Conservation (phyloP, 2,113 vertebrate species). For the Poicephalus meyeri region DNA sequence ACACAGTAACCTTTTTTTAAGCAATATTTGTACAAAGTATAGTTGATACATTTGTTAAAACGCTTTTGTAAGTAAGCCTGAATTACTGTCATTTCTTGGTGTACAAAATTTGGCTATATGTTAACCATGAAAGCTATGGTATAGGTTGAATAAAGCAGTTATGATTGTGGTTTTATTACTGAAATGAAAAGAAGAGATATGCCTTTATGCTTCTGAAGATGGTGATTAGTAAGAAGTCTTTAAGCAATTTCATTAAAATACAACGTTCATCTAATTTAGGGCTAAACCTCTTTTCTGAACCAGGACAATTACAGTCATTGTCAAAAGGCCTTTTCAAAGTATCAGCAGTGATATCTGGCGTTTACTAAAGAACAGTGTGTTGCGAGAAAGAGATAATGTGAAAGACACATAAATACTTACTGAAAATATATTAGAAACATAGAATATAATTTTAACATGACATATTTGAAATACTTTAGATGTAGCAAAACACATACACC, state of each 20-base stretch:
- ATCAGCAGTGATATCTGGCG: neutral
- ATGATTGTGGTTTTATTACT: neutral
- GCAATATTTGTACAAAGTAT: neutral
- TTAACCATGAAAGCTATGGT: neutral
- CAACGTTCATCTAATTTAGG: neutral
- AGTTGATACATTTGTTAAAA: neutral
- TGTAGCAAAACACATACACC: neutral
- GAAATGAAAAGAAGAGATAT: neutral
- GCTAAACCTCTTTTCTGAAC: neutral
- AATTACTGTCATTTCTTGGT: neutral
- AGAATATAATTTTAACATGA: neutral
- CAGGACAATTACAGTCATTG: neutral
- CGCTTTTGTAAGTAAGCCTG: accelerated
- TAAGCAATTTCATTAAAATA: neutral
- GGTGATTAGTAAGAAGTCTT: neutral
- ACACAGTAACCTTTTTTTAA: neutral
- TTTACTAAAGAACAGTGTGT: neutral
- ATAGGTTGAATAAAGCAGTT: neutral
- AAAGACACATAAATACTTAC: neutral
- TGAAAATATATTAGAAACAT: neutral
- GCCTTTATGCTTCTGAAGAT: neutral
- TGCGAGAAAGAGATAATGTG: neutral
- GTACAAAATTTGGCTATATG: neutral
- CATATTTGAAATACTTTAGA: neutral
- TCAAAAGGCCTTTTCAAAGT: neutral